Conservation (phyloP, 2,113 vertebrate genomes). For the Rhinolophus ferrumequinum region DNA sequence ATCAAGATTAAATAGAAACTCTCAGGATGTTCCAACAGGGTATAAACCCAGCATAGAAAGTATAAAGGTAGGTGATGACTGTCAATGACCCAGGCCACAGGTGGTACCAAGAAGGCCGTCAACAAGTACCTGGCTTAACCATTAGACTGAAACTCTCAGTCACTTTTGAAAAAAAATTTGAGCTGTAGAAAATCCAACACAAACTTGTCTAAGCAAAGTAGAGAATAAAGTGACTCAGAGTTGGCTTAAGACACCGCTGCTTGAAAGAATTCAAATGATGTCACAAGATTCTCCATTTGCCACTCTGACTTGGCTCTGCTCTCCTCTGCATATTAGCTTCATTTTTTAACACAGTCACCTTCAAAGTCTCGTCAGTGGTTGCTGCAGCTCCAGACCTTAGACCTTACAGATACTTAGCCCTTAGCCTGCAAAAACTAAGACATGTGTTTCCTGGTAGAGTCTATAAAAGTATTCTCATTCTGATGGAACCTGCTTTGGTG, state of each 20-base stretch:
- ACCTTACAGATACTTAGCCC: neutral
- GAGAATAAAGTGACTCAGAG: neutral
- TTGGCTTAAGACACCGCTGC: neutral
- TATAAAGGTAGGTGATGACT: neutral
- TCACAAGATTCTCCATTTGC: neutral
- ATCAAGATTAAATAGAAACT: neutral
- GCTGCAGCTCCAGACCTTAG: neutral
- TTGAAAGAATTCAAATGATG: neutral
- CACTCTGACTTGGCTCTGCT: neutral
- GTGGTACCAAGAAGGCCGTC: neutral
- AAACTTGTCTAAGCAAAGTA: constrained; percentile 30
- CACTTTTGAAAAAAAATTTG: neutral
- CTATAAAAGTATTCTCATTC: neutral
- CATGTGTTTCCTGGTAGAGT: neutral
- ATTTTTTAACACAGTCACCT: neutral
- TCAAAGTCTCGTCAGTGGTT: neutral
- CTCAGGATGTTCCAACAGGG: neutral
- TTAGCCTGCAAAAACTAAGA: neutral
- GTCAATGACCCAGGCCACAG: neutral
- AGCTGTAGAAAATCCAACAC: neutral
- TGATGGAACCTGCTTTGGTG: neutral
- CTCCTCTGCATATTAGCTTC: neutral
- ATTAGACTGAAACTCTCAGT: neutral
- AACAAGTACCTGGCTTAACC: neutral
- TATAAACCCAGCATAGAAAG: neutral